These are phyloP conservation scores for Tetheella fluctuosa DNA, from an alignment of 2,888 invertebrate species.

Conservation along the genomic window DNA sequence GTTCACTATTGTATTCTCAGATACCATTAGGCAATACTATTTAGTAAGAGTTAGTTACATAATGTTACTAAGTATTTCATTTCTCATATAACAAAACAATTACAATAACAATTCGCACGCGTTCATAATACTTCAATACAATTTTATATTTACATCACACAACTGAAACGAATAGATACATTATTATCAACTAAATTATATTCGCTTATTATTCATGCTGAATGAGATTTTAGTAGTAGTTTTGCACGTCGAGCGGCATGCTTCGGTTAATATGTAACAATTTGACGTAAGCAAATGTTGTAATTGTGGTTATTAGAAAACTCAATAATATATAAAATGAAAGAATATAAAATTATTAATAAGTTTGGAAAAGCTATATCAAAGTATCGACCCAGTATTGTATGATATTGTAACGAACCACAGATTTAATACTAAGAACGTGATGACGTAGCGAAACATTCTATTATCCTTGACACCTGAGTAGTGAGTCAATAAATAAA, in stretches of 20 bases:
- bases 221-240: background rate
- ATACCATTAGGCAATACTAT: background rate
- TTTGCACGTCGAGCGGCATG: background rate
- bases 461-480: too few species aligned
- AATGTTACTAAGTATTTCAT: background rate
- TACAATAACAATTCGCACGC: slow-evolving; percentile 4
- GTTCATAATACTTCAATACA: background rate
- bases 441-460: background rate
- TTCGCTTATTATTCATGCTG: background rate
- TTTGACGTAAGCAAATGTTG: background rate
- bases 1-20: background rate
- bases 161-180: background rate
- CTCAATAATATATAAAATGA: too few species aligned
- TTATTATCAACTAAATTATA: background rate
- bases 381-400: too few species aligned
- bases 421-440: background rate
- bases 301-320: background rate
- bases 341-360: too few species aligned
- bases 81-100: background rate
- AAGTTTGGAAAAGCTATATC: too few species aligned
- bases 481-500: background rate
- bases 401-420: too few species aligned
- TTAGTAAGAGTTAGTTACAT: background rate
- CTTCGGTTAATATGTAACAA: background rate
- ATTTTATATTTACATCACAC: background rate